Conservation (phyloP, 2,797 vertebrate genomes). For the Parauchenoglanis punctatus region DNA sequence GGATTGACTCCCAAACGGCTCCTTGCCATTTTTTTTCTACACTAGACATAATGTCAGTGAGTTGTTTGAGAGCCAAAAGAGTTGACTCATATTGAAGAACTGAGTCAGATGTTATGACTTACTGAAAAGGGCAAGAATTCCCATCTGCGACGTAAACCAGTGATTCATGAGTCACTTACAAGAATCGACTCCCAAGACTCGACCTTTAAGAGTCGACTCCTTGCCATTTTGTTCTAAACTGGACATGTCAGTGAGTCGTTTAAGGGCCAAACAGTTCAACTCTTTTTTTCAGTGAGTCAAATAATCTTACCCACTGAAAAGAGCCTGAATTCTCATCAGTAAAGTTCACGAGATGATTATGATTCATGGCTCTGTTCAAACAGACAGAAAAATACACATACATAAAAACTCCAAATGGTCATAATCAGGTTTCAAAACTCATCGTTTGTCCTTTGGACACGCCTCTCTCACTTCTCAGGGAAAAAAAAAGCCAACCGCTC, state of each 20-base stretch:
- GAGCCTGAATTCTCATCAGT: neutral
- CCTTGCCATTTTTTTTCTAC: neutral
- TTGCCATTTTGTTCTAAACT: neutral
- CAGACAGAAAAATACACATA: neutral
- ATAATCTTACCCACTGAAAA: too few species aligned
- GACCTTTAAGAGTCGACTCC: neutral
- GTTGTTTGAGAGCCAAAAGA: neutral
- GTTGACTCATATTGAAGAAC: neutral
- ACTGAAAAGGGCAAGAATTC: neutral
- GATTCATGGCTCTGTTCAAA: neutral
- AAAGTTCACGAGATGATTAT: neutral
- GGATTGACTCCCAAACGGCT: neutral
- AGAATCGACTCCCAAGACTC: neutral
- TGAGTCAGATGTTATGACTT: neutral
- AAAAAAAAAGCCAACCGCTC: constrained; percentile 4
- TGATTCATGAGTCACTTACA: neutral
- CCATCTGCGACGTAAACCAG: neutral
- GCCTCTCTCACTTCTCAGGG: neutral
- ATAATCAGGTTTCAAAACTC: neutral
- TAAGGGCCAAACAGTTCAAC: neutral
- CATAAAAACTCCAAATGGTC: neutral
- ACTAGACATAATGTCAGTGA: neutral
- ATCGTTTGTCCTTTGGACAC: constrained; percentile 1
- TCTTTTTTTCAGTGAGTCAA: neutral
- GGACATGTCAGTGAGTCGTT: neutral